Conservation (phyloP, 2,113 vertebrate genomes). For the Megaleporinus macrocephalus region DNA sequence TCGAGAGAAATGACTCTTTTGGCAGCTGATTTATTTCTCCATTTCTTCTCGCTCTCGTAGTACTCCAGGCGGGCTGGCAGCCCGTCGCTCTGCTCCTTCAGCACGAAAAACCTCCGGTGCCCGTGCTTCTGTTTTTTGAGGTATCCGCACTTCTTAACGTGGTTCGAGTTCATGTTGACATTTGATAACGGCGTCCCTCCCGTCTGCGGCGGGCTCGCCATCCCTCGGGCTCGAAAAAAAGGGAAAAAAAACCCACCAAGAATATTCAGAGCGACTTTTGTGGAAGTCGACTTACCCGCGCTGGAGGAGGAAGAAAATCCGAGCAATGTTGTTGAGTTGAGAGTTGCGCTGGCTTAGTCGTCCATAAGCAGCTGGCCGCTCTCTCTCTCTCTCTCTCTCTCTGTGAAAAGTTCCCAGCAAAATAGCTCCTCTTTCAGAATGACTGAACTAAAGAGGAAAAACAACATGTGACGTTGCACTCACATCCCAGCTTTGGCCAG, state of each 20-base stretch:
- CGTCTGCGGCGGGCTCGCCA: conserved; percentile 83
- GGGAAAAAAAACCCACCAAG: no score
- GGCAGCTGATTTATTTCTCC: conserved; percentile 91
- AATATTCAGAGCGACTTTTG: conserved; percentile 55
- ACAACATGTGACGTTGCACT: conserved; percentile 93
- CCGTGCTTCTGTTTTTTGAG: conserved; percentile 96
- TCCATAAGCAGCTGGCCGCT: conserved; percentile 15
- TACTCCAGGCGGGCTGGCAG: conserved; percentile 90
- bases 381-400: no score
- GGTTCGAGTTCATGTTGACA: conserved; percentile 59
- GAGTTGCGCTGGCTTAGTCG: background rate
- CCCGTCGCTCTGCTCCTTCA: conserved; percentile 80
- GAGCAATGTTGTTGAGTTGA: background rate
- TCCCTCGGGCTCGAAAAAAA: conserved; percentile 63
- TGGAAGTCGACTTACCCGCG: conserved; percentile 45
- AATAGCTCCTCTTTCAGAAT: conserved; percentile 87
- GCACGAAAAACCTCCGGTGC: conserved; percentile 94
- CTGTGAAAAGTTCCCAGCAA: conserved; percentile 77
- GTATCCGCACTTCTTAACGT: conserved; percentile 91
- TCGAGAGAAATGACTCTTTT: conserved; percentile 92
- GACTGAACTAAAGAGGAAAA: conserved; percentile 87
- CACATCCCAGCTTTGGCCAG: conserved; percentile 78
- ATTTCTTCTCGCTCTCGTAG: conserved; percentile 99
- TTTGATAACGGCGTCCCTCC: conserved; percentile 65
- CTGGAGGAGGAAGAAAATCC: conserved; percentile 23